Percentiles rank a stretch among this genome's conserved stretches.
Evolutionary conservation across 2,797 vertebrate species (phyloP).

Genomic region (Anabacerthia variegaticeps): DNA sequence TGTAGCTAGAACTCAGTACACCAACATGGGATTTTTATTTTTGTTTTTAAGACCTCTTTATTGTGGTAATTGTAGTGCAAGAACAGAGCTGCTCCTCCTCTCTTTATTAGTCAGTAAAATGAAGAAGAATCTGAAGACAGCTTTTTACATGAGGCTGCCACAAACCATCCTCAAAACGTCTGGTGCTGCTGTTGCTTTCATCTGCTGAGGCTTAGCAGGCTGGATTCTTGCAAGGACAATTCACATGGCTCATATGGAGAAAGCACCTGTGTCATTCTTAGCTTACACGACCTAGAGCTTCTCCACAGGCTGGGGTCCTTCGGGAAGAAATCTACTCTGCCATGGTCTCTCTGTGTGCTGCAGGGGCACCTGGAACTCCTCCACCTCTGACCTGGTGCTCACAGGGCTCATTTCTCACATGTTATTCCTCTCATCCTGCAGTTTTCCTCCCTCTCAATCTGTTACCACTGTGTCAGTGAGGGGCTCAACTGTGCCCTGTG

Average conservation of each 20-base stretch:
- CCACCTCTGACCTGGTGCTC: not conserved
- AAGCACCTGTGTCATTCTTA: not conserved
- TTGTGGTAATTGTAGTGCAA: not conserved
- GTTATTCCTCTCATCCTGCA: not conserved
- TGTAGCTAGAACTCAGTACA: not conserved
- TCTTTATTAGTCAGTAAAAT: not conserved
- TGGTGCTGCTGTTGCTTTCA: not conserved
- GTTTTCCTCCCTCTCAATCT: not conserved
- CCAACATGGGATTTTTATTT: not conserved
- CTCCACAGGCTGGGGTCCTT: not conserved
- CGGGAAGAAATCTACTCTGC: not conserved
- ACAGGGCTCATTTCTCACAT: fast-evolving
- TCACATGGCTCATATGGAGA: fast-evolving
- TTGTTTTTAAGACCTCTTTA: not conserved
- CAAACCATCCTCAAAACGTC: not conserved
- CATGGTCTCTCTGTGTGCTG: fast-evolving
- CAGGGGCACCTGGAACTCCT: fast-evolving
- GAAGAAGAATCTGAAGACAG: not conserved
- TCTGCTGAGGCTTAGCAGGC: not conserved
- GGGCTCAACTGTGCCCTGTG: not conserved
- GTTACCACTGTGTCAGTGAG: fast-evolving
- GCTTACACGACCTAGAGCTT: fast-evolving
- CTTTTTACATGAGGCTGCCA: not conserved
- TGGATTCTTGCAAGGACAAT: not conserved
- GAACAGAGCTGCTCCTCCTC: not conserved